A percentile compares a stretch with the other conserved stretches of the same genome.
These are phyloP conservation scores for Nomada hirtipes DNA, from an alignment of 2,888 invertebrate species.

Conservation along the genomic window DNA sequence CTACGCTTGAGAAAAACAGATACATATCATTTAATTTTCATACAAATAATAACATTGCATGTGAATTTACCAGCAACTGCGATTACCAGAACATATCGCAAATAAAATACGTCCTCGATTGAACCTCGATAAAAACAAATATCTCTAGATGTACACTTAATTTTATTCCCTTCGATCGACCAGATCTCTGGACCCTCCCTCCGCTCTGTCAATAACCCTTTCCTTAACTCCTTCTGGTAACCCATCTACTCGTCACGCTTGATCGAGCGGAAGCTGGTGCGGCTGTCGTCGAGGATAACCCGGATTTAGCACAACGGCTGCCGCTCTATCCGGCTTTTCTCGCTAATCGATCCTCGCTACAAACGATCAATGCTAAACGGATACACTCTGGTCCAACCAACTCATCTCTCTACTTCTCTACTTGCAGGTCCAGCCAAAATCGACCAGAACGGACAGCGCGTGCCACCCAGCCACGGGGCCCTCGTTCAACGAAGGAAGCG, in stretches of 20 bases:
- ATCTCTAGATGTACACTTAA: neutral
- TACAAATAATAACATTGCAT: too few species aligned
- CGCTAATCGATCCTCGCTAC: conserved; percentile 18
- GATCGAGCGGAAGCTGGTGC: conserved; percentile 64
- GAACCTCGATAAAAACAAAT: neutral
- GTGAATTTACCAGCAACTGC: too few species aligned
- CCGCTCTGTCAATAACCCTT: conserved; percentile 34
- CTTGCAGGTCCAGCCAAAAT: conserved; percentile 63
- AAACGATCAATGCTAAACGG: neutral
- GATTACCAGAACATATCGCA: too few species aligned
- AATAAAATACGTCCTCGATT: neutral
- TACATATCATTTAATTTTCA: too few species aligned
- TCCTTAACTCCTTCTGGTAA: conserved; percentile 57
- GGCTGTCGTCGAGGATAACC: conserved; percentile 69
- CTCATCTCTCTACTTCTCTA: conserved; percentile 23
- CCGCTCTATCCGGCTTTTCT: conserved; percentile 25
- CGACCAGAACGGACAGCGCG: conserved; percentile 24
- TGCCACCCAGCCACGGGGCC: conserved; percentile 18
- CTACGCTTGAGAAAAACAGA: too few species aligned
- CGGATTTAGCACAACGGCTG: conserved; percentile 50
- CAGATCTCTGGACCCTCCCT: conserved; percentile 3
- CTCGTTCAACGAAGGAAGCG: conserved; percentile 31
- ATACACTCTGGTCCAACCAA: conserved; percentile 2
- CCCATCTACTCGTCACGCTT: conserved; percentile 62
- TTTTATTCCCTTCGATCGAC: conserved; percentile 11